Evolutionary conservation across 2,797 vertebrate genomes (phyloP).

Genomic region (Pterois miles): DNA sequence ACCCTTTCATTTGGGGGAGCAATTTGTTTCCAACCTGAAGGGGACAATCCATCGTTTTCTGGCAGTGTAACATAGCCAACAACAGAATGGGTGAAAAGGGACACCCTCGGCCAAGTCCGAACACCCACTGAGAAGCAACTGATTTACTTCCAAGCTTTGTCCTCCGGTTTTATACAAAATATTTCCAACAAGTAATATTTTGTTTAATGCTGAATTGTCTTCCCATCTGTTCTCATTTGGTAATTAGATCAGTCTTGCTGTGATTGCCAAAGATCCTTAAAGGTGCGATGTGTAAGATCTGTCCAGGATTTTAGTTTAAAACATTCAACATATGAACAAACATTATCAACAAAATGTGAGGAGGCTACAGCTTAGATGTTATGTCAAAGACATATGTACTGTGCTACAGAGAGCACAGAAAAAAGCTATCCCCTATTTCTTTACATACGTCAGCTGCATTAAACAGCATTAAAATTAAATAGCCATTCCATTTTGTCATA

Average conservation of each 20-base stretch:
- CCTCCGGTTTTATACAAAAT: not conserved
- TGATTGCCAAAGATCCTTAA: not conserved
- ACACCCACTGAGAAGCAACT: not conserved
- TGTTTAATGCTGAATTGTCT: not conserved
- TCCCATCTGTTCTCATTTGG: not conserved
- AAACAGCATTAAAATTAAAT: no score
- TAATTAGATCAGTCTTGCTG: not conserved
- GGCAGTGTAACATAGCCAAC: not conserved
- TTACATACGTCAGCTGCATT: no score
- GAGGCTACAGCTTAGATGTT: not conserved
- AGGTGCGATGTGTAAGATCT: not conserved
- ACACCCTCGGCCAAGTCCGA: not conserved
- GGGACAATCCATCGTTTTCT: not conserved
- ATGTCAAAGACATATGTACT: not conserved
- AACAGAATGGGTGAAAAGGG: not conserved
- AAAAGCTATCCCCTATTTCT: no score
- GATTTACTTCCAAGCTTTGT: not conserved
- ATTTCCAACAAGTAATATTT: not conserved
- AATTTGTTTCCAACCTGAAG: not conserved
- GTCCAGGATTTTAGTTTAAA: not conserved
- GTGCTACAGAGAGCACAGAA: no score
- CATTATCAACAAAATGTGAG: no score
- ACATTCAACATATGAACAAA: no score
- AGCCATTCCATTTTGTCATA: no score
- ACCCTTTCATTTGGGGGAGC: not conserved